Evolutionary conservation across 2,113 vertebrate species (phyloP).

Genomic region (Coracopsis vasa): DNA sequence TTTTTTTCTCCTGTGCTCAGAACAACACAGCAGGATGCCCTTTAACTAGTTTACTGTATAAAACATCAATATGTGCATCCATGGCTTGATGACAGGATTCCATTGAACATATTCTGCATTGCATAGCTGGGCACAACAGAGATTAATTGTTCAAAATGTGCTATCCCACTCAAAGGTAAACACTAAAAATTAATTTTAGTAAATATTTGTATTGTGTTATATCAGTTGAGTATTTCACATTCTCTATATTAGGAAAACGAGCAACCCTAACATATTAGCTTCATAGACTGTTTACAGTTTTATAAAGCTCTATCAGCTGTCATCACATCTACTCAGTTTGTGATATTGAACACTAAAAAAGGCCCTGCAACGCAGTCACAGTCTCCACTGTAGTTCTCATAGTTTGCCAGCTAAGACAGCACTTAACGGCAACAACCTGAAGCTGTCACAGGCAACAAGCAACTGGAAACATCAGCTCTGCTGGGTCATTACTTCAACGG

Average conservation of each 20-base stretch:
- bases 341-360: not conserved
- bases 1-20: not conserved
- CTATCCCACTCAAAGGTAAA: not conserved
- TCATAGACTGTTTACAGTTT: not conserved
- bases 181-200: not conserved
- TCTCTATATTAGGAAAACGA: not conserved
- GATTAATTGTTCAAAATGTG: not conserved
- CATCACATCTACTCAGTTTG: not conserved
- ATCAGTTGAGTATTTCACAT: not conserved
- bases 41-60: not conserved
- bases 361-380: not conserved
- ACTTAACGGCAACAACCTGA: not conserved
- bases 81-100: not conserved
- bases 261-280: not conserved
- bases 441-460: not conserved
- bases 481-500: not conserved
- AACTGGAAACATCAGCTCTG: not conserved
- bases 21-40: not conserved
- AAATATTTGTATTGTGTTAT: not conserved
- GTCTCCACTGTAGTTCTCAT: not conserved
- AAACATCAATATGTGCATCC: not conserved
- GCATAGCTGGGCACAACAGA: not conserved
- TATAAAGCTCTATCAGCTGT: not conserved
- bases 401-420: not conserved
- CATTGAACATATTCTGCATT: not conserved